These are phyloP conservation scores for Catocala sponsa DNA, from an alignment of 2,888 invertebrate genomes.

Conservation along the genomic window DNA sequence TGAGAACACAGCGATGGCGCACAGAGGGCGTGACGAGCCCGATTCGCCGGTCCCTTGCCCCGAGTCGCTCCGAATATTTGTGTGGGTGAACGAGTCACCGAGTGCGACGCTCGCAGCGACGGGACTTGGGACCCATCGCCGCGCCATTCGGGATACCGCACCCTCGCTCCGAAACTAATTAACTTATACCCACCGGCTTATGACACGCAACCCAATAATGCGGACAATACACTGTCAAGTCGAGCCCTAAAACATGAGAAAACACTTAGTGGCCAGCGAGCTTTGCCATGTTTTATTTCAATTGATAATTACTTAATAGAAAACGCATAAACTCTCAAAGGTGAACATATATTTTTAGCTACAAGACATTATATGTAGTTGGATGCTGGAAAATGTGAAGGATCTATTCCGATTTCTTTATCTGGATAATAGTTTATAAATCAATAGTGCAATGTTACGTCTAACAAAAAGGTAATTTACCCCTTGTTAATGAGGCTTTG, in stretches of 20 bases:
- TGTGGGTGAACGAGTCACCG: conserved; percentile 27
- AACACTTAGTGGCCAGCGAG: conserved; percentile 1
- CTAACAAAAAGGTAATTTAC: too few species aligned
- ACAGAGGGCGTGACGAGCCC: conserved; percentile 25
- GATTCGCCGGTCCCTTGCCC: conserved; percentile 8
- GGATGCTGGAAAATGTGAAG: too few species aligned
- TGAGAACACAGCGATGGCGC: neutral
- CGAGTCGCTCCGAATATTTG: neutral
- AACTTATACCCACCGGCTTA: conserved; percentile 13
- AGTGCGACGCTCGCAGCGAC: conserved; percentile 1
- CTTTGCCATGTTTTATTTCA: conserved; percentile 1
- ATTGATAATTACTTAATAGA: conserved; percentile 1
- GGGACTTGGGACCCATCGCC: conserved; percentile 2
- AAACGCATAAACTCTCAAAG: too few species aligned
- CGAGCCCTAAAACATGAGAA: conserved; percentile 10
- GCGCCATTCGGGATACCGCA: conserved; percentile 4
- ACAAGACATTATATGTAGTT: too few species aligned
- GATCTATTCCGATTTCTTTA: too few species aligned
- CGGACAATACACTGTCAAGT: conserved; percentile 7
- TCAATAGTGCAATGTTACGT: too few species aligned
- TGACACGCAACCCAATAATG: conserved; percentile 19
- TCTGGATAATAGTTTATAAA: too few species aligned
- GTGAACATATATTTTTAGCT: too few species aligned
- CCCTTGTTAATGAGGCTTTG: neutral
- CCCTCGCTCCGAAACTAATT: conserved; percentile 19